phyloP scores from a whole-genome alignment of 2,888 invertebrate species.

The Hirtodrosophila alboralis region DNA sequence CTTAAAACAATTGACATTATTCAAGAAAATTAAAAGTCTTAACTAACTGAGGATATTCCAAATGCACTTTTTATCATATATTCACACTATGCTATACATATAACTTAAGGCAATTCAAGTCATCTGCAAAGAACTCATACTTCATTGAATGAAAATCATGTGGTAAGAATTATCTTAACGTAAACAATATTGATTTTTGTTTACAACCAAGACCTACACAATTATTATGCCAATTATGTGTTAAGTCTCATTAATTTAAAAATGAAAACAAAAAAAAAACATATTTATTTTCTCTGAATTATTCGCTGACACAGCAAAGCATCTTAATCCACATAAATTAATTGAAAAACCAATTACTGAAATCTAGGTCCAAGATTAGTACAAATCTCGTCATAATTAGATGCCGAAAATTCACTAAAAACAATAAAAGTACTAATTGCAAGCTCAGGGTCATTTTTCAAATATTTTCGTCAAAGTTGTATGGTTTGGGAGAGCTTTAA shows the following conservation, averaged over 20 bases:
- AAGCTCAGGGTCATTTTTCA: slow-evolving; percentile 30
- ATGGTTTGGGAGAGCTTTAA: slow-evolving; percentile 21
- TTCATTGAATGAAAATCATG: too few relatives aligned
- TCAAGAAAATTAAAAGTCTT: too few relatives aligned
- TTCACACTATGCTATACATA: too few relatives aligned
- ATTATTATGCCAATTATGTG: background rate
- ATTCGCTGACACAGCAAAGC: slow-evolving; percentile 25
- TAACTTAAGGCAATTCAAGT: too few relatives aligned
- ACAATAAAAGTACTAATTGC: slow-evolving; percentile 46
- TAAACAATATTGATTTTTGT: too few relatives aligned
- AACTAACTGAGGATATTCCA: too few relatives aligned
- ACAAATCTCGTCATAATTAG: slow-evolving; percentile 75
- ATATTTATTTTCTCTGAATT: slow-evolving; percentile 7
- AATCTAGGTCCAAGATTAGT: slow-evolving; percentile 59
- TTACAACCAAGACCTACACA: too few relatives aligned
- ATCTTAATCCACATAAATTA: slow-evolving; percentile 62
- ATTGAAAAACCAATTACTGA: slow-evolving; percentile 70
- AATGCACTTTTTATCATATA: too few relatives aligned
- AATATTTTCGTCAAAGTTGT: slow-evolving; percentile 30
- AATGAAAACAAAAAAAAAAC: slow-evolving; percentile 1
- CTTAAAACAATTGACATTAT: too few relatives aligned
- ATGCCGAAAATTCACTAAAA: slow-evolving; percentile 52
- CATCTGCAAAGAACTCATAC: too few relatives aligned
- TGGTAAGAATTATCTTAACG: too few relatives aligned
- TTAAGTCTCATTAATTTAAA: slow-evolving; percentile 14